Conservation (phyloP, 2,888 invertebrate species). For the Agonopterix arenella region DNA sequence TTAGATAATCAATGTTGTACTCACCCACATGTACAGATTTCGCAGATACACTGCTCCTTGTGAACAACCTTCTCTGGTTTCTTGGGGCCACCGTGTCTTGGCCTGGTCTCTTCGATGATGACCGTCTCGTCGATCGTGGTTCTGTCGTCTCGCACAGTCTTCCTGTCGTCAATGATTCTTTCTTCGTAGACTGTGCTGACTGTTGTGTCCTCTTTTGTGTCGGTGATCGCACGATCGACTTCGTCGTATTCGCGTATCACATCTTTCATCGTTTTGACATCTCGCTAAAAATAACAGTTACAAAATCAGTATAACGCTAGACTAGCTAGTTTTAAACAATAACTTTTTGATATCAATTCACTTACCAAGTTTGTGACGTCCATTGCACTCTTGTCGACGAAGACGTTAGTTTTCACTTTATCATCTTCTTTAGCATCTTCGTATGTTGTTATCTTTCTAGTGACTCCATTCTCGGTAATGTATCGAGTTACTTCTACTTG, state of each 20-base stretch:
- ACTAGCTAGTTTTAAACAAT: too few species aligned
- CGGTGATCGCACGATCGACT: conserved; percentile 70
- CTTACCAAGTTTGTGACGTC: conserved; percentile 75
- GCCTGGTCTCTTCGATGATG: conserved; percentile 56
- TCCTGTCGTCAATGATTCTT: conserved; percentile 61
- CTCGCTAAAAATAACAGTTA: conserved; percentile 45
- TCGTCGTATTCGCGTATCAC: conserved; percentile 65
- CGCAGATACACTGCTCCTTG: conserved; percentile 92
- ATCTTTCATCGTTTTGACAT: conserved; percentile 70
- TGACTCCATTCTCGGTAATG: conserved; percentile 67
- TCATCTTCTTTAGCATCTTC: conserved; percentile 72
- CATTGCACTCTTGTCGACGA: conserved; percentile 69
- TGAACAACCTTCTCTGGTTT: conserved; percentile 57
- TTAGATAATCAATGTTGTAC: conserved; percentile 40
- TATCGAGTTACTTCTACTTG: conserved; percentile 71
- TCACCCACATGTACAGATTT: conserved; percentile 95
- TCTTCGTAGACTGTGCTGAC: conserved; percentile 68
- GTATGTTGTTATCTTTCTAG: conserved; percentile 66
- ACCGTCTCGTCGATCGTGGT: conserved; percentile 52
- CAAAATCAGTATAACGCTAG: neutral
- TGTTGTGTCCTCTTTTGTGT: conserved; percentile 58
- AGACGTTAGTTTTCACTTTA: conserved; percentile 67
- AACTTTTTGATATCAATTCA: conserved; percentile 3
- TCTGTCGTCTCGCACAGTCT: conserved; percentile 65
- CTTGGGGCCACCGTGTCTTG: conserved; percentile 57